Evolutionary conservation across 2,113 vertebrate genomes (phyloP).

Genomic region (Ammodytes dubius): DNA sequence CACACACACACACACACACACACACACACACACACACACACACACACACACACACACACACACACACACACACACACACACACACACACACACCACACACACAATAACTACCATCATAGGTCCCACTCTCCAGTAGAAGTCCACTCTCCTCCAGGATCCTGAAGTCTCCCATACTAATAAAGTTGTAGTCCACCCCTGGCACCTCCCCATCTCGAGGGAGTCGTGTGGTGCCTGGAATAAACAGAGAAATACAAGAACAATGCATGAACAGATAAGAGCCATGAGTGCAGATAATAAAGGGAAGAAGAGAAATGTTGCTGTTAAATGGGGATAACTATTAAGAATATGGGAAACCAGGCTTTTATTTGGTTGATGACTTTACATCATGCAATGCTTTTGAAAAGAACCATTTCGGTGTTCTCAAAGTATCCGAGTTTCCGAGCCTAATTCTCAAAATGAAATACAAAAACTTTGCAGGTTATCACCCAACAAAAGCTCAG

Average conservation of each 20-base stretch:
- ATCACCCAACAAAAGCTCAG: neutral
- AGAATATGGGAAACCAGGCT: neutral
- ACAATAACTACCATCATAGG: slow-evolving; percentile 92
- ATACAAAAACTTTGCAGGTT: slow-evolving; percentile 3
- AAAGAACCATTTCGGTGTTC: neutral
- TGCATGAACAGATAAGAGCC: neutral
- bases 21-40: neutral
- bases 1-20: neutral
- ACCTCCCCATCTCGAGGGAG: slow-evolving; percentile 96
- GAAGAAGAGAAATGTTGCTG: neutral
- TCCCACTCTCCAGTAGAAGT: slow-evolving; percentile 96
- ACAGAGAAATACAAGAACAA: neutral
- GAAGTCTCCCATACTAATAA: slow-evolving; percentile 97
- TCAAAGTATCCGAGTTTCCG: neutral
- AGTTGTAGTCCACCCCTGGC: slow-evolving; percentile 98
- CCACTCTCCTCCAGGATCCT: slow-evolving; percentile 96
- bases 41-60: neutral
- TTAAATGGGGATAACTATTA: neutral
- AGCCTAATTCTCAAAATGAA: neutral
- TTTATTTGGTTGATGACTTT: neutral
- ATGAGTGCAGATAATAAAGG: neutral
- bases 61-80: neutral
- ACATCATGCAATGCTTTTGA: neutral
- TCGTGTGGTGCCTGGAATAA: slow-evolving; percentile 92
- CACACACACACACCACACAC: neutral